Percentiles rank a stretch among this genome's conserved stretches.
Evolutionary conservation across 1,140 invertebrate genomes (phyloP).

Genomic region (Drosophila repleta): DNA sequence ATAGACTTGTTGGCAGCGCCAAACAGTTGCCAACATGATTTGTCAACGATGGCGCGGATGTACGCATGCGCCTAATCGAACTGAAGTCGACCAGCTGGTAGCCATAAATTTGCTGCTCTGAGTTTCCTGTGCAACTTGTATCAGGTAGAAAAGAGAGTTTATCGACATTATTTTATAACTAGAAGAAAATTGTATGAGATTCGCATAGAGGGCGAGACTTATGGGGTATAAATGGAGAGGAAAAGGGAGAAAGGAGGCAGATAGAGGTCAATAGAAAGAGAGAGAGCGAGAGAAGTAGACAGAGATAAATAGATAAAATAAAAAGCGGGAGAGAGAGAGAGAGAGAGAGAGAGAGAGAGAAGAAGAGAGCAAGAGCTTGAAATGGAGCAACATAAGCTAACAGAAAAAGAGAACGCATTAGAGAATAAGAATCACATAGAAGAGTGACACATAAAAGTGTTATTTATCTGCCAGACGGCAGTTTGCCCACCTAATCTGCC

Average conservation of each 20-base stretch:
- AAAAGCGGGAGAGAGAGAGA: too few species aligned
- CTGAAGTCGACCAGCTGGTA: not conserved
- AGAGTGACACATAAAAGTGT: not conserved
- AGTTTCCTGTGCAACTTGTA: not conserved
- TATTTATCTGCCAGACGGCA: not conserved
- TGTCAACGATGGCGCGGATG: constrained; percentile 46
- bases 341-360: too few species aligned
- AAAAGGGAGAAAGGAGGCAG: too few species aligned
- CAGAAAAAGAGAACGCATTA: not conserved
- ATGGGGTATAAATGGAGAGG: too few species aligned
- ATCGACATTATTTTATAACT: not conserved
- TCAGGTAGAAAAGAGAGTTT: not conserved
- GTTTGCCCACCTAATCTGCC: not conserved
- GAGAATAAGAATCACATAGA: not conserved
- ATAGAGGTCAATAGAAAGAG: not conserved
- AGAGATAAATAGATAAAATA: too few species aligned
- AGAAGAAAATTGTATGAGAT: too few species aligned
- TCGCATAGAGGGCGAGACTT: too few species aligned
- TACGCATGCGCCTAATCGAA: constrained; percentile 5
- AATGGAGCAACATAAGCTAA: too few species aligned
- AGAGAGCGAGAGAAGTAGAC: not conserved
- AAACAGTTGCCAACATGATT: constrained; percentile 54
- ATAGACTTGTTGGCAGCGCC: constrained; percentile 74
- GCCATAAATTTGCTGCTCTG: not conserved
- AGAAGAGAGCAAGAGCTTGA: too few species aligned